Evolutionary conservation across 2,888 invertebrate species (phyloP).

Genomic region (Nycteola revayana): DNA sequence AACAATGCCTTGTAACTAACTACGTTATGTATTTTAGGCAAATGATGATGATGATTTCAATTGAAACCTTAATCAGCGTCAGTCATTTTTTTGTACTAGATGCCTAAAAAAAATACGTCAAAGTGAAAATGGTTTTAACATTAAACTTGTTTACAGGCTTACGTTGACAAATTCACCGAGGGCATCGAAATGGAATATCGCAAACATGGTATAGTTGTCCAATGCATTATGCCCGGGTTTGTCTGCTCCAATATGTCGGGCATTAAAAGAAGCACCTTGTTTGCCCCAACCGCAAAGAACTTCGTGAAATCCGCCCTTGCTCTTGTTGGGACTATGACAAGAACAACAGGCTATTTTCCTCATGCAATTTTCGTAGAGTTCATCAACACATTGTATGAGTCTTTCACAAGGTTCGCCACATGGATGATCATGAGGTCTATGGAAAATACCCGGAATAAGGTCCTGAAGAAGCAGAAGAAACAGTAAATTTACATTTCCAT

Average conservation of each 20-base stretch:
- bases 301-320: slow-evolving; percentile 88
- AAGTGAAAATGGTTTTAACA: too few relatives aligned
- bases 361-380: slow-evolving; percentile 83
- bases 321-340: slow-evolving; percentile 85
- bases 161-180: slow-evolving; percentile 90
- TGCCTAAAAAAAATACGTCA: too few relatives aligned
- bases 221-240: slow-evolving; percentile 92
- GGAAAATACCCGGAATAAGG: slow-evolving; percentile 84
- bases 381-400: slow-evolving; percentile 66
- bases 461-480: slow-evolving; percentile 77
- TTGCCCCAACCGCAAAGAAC: slow-evolving; percentile 88
- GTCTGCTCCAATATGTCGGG: slow-evolving; percentile 96
- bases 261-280: slow-evolving; percentile 86
- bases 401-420: slow-evolving; percentile 79
- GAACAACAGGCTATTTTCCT: slow-evolving; percentile 89
- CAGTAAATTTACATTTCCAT: slow-evolving; percentile 53
- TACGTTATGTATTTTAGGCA: too few relatives aligned
- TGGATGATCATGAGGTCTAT: slow-evolving; percentile 85
- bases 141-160: slow-evolving; percentile 80
- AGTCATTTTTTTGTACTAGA: too few relatives aligned
- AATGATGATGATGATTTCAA: too few relatives aligned
- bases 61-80: too few relatives aligned
- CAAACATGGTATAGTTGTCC: slow-evolving; percentile 87
- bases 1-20: too few relatives aligned
- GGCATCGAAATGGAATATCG: slow-evolving; percentile 89